Base-by-base conservation (phyloP, 2,113 vertebrate genomes). In the Himantopus leucocephalus region DNA sequence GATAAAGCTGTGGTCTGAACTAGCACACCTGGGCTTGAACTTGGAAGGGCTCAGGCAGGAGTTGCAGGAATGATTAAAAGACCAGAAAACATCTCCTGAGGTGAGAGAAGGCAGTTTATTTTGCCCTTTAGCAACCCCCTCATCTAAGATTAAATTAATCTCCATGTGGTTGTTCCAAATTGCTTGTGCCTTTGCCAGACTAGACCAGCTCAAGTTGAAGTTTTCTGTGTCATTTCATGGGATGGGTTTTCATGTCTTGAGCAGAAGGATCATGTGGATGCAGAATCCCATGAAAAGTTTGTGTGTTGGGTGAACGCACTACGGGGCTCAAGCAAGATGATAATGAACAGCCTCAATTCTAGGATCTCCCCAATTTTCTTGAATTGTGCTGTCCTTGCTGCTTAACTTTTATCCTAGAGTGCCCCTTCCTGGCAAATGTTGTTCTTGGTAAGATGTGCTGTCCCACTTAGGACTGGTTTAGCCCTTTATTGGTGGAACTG, bases 291-390 rank as follows among this genome's bases (percentile, higher is more conserved):
- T 39, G 12, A 55, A 55, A 77, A 58, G 16, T 39, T 50, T 43
- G 12, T 37, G 43, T 48, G 18, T 71, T 71, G 27, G 11, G 5
- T 62, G 15, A 27, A 3, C 63, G 77, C 14, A 45, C 13, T 1
- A 0, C 1, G 2, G 5, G 8, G 8, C 20, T 67, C n/a, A 60
- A 78, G 27, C 10, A 53, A 21, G 39, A 34, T 0, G 0, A 1
- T 19, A 45, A 29, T 0, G 2, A 34, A n/a, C 29, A 70, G 18
- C 29, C 27, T 88, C 34, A 47, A 18, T 72, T 78, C 32, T 80
- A 29, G 24, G 8, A 14, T 66, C 32, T 53, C 26, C 23, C 23
- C 21, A 2, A 12, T 85, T 48, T 58, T 32, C 26, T 47, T 78
- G 48, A 68, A 81, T 47, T 32, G 9, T 70, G 6, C 52, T 72